Conservation (phyloP, 2,888 invertebrate species). For the Cancer borealis region DNA sequence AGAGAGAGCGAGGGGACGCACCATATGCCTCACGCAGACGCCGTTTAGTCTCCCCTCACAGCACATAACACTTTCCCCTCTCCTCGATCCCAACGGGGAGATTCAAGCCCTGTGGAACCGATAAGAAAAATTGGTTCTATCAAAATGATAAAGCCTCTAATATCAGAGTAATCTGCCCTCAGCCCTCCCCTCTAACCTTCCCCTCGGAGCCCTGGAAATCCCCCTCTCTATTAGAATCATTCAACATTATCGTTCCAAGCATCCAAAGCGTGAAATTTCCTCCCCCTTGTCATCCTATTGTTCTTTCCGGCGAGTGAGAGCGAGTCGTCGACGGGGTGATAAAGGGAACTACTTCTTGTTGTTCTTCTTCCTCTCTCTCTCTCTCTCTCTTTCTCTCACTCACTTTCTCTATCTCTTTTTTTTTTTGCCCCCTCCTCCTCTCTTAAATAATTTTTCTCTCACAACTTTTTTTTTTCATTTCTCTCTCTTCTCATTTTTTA, state of each 20-base stretch:
- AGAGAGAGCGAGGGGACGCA: conserved; percentile 42
- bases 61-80: conserved; percentile 69
- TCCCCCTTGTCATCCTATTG: conserved; percentile 73
- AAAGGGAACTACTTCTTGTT: not conserved
- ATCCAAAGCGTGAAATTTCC: conserved; percentile 72
- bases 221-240: conserved; percentile 74
- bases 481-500: no score
- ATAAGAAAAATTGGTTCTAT: conserved; percentile 75
- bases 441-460: not conserved
- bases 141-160: conserved; percentile 74
- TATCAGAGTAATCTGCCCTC: conserved; percentile 68
- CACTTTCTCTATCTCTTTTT: not conserved
- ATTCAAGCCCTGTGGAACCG: conserved; percentile 66
- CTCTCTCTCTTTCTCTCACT: not conserved
- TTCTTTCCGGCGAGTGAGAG: conserved; percentile 60
- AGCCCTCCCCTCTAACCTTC: conserved; percentile 44
- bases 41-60: conserved; percentile 59
- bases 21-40: conserved; percentile 61
- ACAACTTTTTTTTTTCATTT: not conserved
- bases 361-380: not conserved
- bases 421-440: not conserved
- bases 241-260: conserved; percentile 73
- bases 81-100: conserved; percentile 63
- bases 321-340: conserved; percentile 44
- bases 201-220: conserved; percentile 50